Base-by-base conservation (phyloP, 35 echinoderm and acorn worm species). In the Amphiura filiformis region DNA sequence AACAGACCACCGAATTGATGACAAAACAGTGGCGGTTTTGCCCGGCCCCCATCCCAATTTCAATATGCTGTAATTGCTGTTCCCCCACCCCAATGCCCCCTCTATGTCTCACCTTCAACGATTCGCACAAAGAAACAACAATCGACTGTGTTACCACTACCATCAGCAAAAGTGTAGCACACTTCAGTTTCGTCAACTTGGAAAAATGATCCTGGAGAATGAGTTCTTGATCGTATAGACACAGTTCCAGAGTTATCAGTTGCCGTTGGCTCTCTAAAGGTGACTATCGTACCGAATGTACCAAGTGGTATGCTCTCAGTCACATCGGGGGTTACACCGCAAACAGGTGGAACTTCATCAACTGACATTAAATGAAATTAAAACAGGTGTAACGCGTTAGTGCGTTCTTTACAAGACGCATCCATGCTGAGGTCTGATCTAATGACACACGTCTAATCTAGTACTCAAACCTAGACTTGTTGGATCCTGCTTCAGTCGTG, bases 51-150 rank as follows among this genome's bases (percentile, higher is more conserved):
- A n/a, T n/a, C n/a, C n/a, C n/a, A n/a, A n/a, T n/a, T n/a, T n/a
- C n/a, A n/a, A n/a, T n/a, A n/a, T n/a, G n/a, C n/a, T n/a, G n/a
- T n/a, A n/a, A n/a, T n/a, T n/a, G n/a, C n/a, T n/a, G n/a, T n/a
- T n/a, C n/a, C n/a, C n/a, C n/a, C n/a, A n/a, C n/a, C n/a, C n/a
- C n/a, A n/a, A n/a, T n/a, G n/a, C n/a, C n/a, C n/a, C n/a, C n/a
- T n/a, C n/a, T n/a, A n/a, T n/a, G n/a, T n/a, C n/a, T n/a, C n/a
- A n/a, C 61, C 44, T 61, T 85, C 83, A 85, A 85, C 37, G 0
- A 95, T 80, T 57, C 36, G 84, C 0, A 95, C 89, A 39, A 37
- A 26, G 52, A 95, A 95, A 0, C 80, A 39, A 32, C 89, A 91
- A 0, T 17, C 78, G 11, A 47, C 85, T 3, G 75, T 47, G 18